Evolutionary conservation across 2,797 vertebrate genomes (phyloP).

Genomic region (Chelidonichthys spinosus): DNA sequence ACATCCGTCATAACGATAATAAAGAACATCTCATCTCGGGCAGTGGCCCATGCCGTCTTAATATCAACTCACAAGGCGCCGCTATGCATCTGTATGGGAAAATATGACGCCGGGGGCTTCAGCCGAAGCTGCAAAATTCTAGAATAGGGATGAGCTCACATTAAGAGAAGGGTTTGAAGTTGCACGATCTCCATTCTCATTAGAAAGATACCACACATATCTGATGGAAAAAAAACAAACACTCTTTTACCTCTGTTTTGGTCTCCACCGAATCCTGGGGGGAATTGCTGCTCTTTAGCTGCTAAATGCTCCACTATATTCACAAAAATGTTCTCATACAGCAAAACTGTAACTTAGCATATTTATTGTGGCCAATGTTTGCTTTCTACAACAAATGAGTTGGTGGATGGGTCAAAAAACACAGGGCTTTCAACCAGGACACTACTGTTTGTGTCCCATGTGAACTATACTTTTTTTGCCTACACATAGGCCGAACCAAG

Average conservation of each 20-base stretch:
- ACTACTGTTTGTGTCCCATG: too few relatives aligned
- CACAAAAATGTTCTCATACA: background rate
- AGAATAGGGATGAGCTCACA: background rate
- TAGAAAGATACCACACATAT: slow-evolving; percentile 9
- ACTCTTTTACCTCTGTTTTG: slow-evolving; percentile 5
- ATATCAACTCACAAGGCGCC: background rate
- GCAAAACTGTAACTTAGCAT: too few relatives aligned
- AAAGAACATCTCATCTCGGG: background rate
- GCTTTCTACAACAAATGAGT: too few relatives aligned
- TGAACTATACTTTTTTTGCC: too few relatives aligned
- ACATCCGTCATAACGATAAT: slow-evolving; percentile 2
- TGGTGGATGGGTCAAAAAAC: too few relatives aligned
- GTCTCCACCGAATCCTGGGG: background rate
- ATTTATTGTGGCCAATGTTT: too few relatives aligned
- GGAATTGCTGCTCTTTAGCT: background rate
- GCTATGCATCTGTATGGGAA: background rate
- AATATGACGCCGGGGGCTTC: background rate
- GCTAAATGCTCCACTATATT: background rate
- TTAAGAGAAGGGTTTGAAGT: background rate
- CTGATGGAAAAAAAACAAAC: background rate
- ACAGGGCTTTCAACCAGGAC: too few relatives aligned
- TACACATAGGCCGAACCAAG: too few relatives aligned
- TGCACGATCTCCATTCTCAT: background rate
- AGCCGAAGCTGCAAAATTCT: background rate
- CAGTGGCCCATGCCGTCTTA: background rate